Base-by-base conservation (phyloP, 2,797 vertebrate genomes). In the Melanotaenia nigrans region DNA sequence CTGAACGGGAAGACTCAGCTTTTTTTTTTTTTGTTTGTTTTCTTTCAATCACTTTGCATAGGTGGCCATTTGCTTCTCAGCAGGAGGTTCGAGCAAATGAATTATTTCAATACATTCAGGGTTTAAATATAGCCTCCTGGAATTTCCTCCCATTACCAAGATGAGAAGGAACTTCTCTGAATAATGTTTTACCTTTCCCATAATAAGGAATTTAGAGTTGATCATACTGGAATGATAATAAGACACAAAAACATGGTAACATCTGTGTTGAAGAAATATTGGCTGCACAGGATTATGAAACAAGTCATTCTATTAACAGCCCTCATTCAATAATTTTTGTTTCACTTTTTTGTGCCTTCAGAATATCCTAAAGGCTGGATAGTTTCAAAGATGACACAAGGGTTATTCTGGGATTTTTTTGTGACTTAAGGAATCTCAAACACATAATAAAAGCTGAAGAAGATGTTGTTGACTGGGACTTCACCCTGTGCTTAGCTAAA, bases 81-180 rank as follows among this genome's bases (percentile, higher is more conserved):
- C 40, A 42, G 40, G 40, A 42, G 4, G 4, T 18, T 42, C 14
- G 63, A 64, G 56, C 66, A 65, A 73, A 79, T 66, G 64, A 65
- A 71, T 22, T 22, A 32, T 14, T 62, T n/a, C 28, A 9, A 16
- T 60, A 57, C n/a, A 45, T 35, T 47, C 59, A 67, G 49, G 24
- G 75, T 71, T 74, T 75, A 47, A 72, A 63, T 67, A 64, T 62
- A 24, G 22, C 14, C 56, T 59, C 42, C 59, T 59, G 45, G 56
- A 61, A 70, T 58, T 54, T 55, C 47, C 9, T 20, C 57, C 25
- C 32, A 61, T 82, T 77, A 68, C 58, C 38, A 25, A 59, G 25
- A 33, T 54, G n/a, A 33, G 68, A 65, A 79, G 70, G 25, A 51
- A 16, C 14, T 16, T 42, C 40, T 42, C 40, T 16, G 66, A 71